Base-by-base conservation (phyloP, 2,113 vertebrate genomes). In the Caloenas nicobarica region DNA sequence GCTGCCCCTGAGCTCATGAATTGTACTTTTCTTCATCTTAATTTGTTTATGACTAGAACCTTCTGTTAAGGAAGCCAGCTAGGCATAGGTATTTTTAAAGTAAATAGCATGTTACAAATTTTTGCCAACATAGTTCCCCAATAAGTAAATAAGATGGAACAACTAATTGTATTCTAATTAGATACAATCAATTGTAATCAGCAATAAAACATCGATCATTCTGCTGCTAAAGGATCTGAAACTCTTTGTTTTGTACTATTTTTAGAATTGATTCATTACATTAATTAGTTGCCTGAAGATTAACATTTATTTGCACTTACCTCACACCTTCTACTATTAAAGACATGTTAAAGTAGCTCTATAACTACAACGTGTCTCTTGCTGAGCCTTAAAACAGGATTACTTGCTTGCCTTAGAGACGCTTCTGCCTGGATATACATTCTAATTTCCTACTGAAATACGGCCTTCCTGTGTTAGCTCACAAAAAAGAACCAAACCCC, bases 251-350 rank as follows among this genome's bases (percentile, higher is more conserved):
- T 97, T 69, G 84, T 77, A 74, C 72, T 94, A 91, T 94, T 95
- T 97, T 97, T 96, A 97, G 92, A 97, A 93, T 73, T 91, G 81
- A 97, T 97, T 96, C 73, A 87, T 90, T 89, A 95, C 88, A 77
- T 95, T 97, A 97, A 97, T 98, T 92, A 97, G 95, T 65, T 93
- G 89, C 48, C 71, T 89, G 79, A 79, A 95, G 93, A 97, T 95
- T 92, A 97, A 95, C 89, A 84, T 95, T 95, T 96, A 95, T 92
- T 96, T 97, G 89, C 80, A 81, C 86, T 96, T 95, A 96, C 81
- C 95, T 96, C 73, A 89, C 57, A 38, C 88, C 57, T 93, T 95
- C 89, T 46, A 79, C 91, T 95, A 95, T 91, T 97, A 96, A 96
- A 95, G 91, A 90, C 71, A 51, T 1, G 64, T 83, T 97, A 77